phyloP scores from a whole-genome alignment of 2,888 invertebrate genomes.

The Patella pellucida region DNA sequence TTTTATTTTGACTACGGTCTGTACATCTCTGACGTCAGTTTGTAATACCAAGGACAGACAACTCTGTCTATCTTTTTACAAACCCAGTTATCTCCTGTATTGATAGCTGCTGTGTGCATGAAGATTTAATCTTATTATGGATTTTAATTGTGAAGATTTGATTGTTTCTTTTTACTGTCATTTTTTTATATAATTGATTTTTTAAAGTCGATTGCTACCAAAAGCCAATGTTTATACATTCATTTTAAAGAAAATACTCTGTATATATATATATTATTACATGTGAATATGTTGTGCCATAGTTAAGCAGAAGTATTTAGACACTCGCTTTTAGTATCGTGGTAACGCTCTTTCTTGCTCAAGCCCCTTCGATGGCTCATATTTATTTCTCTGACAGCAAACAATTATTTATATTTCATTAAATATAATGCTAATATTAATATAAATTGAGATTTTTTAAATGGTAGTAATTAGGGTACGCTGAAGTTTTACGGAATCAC shows the following conservation, averaged over 20 bases:
- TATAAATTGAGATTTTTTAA: too few relatives aligned
- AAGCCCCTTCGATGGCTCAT: slow-evolving; percentile 7
- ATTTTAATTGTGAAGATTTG: neutral
- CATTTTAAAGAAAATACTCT: slow-evolving; percentile 11
- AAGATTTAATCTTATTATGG: neutral
- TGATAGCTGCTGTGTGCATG: slow-evolving; percentile 6
- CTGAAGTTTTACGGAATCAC: too few relatives aligned
- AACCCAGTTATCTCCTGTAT: slow-evolving; percentile 7
- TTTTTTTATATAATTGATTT: neutral
- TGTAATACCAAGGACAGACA: neutral
- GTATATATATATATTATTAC: slow-evolving; percentile 10
- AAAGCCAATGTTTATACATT: slow-evolving; percentile 7
- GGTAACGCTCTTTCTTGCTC: slow-evolving; percentile 4
- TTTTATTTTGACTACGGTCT: too few relatives aligned
- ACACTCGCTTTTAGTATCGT: slow-evolving; percentile 6
- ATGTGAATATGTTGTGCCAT: slow-evolving; percentile 12
- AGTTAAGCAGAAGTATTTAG: neutral
- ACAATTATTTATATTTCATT: too few relatives aligned
- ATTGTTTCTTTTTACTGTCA: neutral
- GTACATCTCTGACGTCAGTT: too few relatives aligned
- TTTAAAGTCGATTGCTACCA: slow-evolving; percentile 9
- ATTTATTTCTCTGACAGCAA: neutral
- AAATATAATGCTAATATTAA: too few relatives aligned
- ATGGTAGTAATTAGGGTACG: too few relatives aligned
- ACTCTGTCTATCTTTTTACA: neutral